Percentiles rank a stretch among this genome's conserved stretches.
phyloP scores from a whole-genome alignment of 2,113 vertebrate species.

The Chunga burmeisteri region DNA sequence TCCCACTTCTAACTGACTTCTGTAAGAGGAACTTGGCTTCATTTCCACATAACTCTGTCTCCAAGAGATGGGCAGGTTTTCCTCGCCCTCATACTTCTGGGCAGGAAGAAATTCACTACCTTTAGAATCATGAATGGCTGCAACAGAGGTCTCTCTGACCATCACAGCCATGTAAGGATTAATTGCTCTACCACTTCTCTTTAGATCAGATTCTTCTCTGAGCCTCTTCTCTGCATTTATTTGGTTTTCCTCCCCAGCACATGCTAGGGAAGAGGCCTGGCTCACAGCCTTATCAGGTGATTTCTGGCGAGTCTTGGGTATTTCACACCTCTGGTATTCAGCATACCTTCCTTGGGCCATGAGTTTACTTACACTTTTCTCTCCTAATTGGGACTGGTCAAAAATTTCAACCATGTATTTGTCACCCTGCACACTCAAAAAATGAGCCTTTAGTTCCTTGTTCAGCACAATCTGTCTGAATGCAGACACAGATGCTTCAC shows the following conservation, averaged over 20 bases:
- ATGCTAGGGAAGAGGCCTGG: background rate
- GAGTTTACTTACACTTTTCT: conserved; percentile 78
- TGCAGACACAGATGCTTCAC: conserved; percentile 72
- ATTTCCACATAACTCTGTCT: conserved; percentile 22
- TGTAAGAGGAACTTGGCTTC: background rate
- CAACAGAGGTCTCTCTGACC: background rate
- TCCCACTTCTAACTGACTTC: conserved; percentile 79
- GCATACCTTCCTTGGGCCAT: conserved; percentile 76
- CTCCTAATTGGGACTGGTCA: conserved; percentile 73
- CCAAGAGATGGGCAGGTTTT: background rate
- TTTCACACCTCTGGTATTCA: conserved; percentile 62
- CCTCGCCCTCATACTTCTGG: background rate
- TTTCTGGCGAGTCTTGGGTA: background rate
- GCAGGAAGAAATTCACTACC: background rate
- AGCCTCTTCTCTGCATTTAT: background rate
- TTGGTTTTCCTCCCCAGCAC: background rate
- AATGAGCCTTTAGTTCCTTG: conserved; percentile 77
- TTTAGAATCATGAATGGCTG: background rate
- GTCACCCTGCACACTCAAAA: conserved; percentile 67
- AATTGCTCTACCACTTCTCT: background rate
- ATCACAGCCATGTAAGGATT: background rate
- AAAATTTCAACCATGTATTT: conserved; percentile 79
- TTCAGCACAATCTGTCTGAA: conserved; percentile 82
- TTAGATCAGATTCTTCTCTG: background rate
- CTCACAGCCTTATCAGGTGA: background rate